These are phyloP conservation scores for Hylaea fasciaria DNA, from an alignment of 2,888 invertebrate species.

Conservation along the genomic window DNA sequence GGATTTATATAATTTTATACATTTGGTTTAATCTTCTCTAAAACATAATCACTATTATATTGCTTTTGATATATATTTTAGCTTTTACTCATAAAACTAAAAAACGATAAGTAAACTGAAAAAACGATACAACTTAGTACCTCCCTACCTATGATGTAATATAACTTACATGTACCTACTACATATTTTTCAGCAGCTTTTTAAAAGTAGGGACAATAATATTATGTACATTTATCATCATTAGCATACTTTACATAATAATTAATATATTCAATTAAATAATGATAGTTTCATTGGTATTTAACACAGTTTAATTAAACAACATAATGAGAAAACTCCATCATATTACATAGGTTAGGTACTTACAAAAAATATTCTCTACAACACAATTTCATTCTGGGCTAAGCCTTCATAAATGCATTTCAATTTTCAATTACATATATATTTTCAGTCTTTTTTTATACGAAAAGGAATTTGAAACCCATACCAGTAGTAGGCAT, in stretches of 20 bases:
- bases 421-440: conserved; percentile 30
- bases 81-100: too few species aligned
- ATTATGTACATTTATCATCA: conserved; percentile 4
- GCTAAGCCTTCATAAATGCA: conserved; percentile 41
- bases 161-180: too few species aligned
- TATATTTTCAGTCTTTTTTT: conserved; percentile 40
- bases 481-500: neutral
- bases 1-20: conserved; percentile 24
- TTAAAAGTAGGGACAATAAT: conserved; percentile 1
- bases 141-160: too few species aligned
- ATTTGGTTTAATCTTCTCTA: conserved; percentile 3
- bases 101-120: too few species aligned
- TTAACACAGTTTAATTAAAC: conserved; percentile 25
- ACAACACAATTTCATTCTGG: conserved; percentile 7
- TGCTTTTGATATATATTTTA: neutral
- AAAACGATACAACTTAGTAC: too few species aligned
- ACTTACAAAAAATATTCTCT: neutral
- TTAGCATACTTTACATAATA: conserved; percentile 13
- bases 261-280: too few species aligned
- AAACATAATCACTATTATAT: neutral
- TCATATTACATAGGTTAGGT: conserved; percentile 8
- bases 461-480: conserved; percentile 27
- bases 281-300: conserved; percentile 23
- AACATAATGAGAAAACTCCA: conserved; percentile 8
- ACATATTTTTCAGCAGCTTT: too few species aligned